A percentile compares a stretch with the other conserved stretches of the same genome.
phyloP scores from a whole-genome alignment of 2,888 invertebrate genomes.

The Harpalus rufipes region DNA sequence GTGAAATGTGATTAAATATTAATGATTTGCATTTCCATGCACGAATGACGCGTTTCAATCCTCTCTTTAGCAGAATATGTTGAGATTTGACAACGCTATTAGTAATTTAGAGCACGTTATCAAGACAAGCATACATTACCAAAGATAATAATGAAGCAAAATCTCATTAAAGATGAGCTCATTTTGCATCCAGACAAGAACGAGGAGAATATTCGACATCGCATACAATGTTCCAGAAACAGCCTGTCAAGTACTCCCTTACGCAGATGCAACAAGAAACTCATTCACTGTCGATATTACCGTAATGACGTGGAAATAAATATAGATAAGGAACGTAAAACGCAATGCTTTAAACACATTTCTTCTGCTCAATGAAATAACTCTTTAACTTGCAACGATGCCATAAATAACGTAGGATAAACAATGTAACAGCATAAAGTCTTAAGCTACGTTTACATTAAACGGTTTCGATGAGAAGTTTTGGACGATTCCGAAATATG shows the following conservation, averaged over 20 bases:
- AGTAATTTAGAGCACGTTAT: constrained; percentile 48
- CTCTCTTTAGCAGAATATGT: constrained; percentile 15
- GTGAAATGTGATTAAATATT: constrained; percentile 10
- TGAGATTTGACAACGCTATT: constrained; percentile 37
- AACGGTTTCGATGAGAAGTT: too few relatives aligned
- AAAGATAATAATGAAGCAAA: constrained; percentile 46
- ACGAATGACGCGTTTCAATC: neutral
- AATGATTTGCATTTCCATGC: constrained; percentile 20
- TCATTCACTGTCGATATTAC: constrained; percentile 12
- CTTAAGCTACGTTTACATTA: too few relatives aligned
- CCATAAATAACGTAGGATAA: too few relatives aligned
- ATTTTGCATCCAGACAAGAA: constrained; percentile 24
- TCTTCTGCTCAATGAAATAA: neutral
- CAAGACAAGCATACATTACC: constrained; percentile 45
- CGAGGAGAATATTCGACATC: constrained; percentile 24
- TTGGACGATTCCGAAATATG: too few relatives aligned
- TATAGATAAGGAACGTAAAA: constrained; percentile 33
- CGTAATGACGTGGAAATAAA: constrained; percentile 40
- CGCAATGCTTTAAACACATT: neutral
- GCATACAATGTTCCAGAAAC: constrained; percentile 6
- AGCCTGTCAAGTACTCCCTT: neutral
- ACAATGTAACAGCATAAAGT: too few relatives aligned
- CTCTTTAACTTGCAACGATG: neutral
- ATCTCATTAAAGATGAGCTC: constrained; percentile 53
- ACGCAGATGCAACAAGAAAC: constrained; percentile 7